These are phyloP conservation scores for Coranthus polyacanthus DNA, from an alignment of 2,797 vertebrate genomes.

Conservation along the genomic window DNA sequence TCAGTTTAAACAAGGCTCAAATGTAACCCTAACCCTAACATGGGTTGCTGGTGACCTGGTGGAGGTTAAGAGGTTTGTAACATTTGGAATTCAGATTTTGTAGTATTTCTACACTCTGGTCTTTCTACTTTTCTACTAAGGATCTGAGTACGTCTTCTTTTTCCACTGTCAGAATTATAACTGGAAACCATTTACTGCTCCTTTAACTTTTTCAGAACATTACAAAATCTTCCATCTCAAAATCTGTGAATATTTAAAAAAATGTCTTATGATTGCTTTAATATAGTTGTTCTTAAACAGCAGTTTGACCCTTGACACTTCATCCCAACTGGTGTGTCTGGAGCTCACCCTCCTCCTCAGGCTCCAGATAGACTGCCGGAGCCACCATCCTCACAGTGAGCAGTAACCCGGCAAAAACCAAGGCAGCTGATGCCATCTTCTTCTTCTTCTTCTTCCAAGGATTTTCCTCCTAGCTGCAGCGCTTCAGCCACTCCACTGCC, in stretches of 20 bases:
- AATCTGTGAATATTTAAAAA: neutral
- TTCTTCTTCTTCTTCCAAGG: neutral
- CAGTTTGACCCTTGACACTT: constrained; percentile 28
- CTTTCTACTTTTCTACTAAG: neutral
- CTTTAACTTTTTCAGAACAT: neutral
- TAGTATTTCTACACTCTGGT: neutral
- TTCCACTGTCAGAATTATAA: neutral
- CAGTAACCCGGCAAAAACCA: constrained; percentile 73
- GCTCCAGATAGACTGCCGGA: constrained; percentile 62
- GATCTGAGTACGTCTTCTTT: neutral
- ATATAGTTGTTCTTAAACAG: too few species aligned
- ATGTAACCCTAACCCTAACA: too few species aligned
- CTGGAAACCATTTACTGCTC: neutral
- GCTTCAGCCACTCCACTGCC: constrained; percentile 35
- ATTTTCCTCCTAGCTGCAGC: constrained; percentile 21
- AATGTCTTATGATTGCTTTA: too few species aligned
- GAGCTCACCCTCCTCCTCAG: constrained; percentile 74
- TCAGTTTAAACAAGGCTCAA: too few species aligned
- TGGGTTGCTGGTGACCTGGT: too few species aligned
- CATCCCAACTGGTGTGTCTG: constrained; percentile 1
- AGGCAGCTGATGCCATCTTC: constrained; percentile 77
- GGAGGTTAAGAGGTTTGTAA: too few species aligned
- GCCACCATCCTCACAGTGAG: constrained; percentile 64
- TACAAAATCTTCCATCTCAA: neutral
- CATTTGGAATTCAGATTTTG: too few species aligned